Base-by-base conservation (phyloP, 2,113 vertebrate species). In the Dicentrarchus labrax region DNA sequence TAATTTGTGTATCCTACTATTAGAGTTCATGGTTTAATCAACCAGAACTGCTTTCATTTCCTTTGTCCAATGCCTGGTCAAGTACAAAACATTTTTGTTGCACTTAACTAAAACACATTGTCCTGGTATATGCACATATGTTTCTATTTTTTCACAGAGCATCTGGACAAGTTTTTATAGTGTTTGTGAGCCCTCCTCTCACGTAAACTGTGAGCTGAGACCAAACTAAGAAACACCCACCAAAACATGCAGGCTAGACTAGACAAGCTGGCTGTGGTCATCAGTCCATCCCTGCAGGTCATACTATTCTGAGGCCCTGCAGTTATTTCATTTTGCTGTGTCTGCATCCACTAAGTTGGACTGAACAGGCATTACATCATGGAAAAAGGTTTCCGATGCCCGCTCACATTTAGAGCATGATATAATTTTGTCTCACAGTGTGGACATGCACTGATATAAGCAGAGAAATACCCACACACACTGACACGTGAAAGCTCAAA, bases 391-490 rank as follows among this genome's bases (percentile, higher is more conserved):
- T 41, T 88, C 76, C n/a, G 17, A 75, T 88, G 75, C 77, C 57
- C 43, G 2, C 45, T 86, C 78, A 24, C 67, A 89, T 94, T 92
- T 88, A 91, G 90, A 82, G 85, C 76, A 82, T 94, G 89, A 93
- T 90, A 92, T 93, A 88, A 93, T 78, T 88, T 69, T 69, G 74
- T 89, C 80, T 88, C 48, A 2, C 67, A 8, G 61, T 53, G 80
- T 71, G 62, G 53, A 65, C 61, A 61, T 51, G 67, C 70, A 62
- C 67, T 60, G 70, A 69, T 71, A 76, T 57, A 72, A 80, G 80
- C 59, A 78, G 50, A 81, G 78, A 74, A 72, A 62, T 4, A 13
- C 51, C 62, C 69, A 0, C 76, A 53, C 64, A 57, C 51, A 21
- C 69, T 53, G 62, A 73, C 59, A 74, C 70, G 6, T 22, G n/a